Base-by-base conservation (phyloP, 2,888 invertebrate genomes). In the Phortica magna region DNA sequence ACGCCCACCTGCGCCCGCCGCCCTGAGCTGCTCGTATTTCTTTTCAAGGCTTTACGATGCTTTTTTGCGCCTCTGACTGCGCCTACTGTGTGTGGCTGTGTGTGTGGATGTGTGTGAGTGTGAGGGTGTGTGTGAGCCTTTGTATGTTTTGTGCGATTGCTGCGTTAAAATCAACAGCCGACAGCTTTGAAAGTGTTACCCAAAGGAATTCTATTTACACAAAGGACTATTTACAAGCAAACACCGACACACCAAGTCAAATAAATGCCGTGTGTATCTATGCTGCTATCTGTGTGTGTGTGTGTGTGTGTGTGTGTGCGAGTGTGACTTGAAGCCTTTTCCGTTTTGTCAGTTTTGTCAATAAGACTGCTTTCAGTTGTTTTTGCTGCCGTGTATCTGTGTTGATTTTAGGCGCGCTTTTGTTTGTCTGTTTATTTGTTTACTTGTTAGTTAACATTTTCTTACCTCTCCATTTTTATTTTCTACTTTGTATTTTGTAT, bases 101-200 rank as follows among this genome's bases (percentile, higher is more conserved):
- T 48, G 48, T 48, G 14, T 1, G 48, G 10, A 48, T 14, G 48
- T 12, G 48, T 48, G 14, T 12, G 14, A 1, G 48, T 48, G 48
- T 48, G n/a, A n/a, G n/a, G n/a, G 48, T 14, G 48, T 48, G 48
- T 48, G 48, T 48, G 48, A 2, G 9, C 14, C 10, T 48, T 9
- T 48, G 48, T 48, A 14, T 48, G 48, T 48, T 48, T 48, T 48
- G 48, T 48, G 48, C 9, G 48, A 48, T 57, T 43, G 43, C 59
- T 59, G 75, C 42, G 55, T 57, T 72, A 65, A 74, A 75, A 75
- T 70, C 57, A 75, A 75, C 75, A 68, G 57, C 68, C 22, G 39
- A 41, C 19, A 70, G 76, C 61, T 39, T 64, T 48, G 57, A 71
- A 76, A 72, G 65, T 76, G 76, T 65, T 73, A 76, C 43, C 76